phyloP scores from a whole-genome alignment of 2,888 invertebrate genomes.

The Caenorhabditis becei region DNA sequence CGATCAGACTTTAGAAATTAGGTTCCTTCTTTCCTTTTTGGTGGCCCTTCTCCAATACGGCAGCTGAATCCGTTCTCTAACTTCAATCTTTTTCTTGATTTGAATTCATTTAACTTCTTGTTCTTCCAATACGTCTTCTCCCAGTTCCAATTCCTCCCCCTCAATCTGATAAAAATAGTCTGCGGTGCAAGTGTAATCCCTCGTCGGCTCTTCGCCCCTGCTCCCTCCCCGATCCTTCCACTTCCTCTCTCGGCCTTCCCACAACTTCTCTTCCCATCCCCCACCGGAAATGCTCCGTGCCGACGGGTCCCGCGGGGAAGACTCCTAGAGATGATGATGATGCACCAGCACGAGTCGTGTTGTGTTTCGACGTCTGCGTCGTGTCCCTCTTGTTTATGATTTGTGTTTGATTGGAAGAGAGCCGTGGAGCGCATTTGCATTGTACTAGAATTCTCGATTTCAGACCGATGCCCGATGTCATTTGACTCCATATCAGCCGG shows the following conservation, averaged over 20 bases:
- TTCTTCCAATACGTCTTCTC: constrained; percentile 6
- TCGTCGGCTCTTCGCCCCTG: constrained; percentile 6
- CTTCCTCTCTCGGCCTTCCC: constrained; percentile 20
- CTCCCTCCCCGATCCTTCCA: background rate
- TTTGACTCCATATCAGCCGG: constrained; percentile 74
- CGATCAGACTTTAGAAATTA: too few species aligned
- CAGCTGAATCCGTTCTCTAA: too few species aligned
- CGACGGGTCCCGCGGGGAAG: background rate
- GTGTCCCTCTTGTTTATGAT: background rate
- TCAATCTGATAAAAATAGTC: constrained; percentile 54
- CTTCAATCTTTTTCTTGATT: background rate
- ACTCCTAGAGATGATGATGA: background rate
- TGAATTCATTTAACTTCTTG: background rate
- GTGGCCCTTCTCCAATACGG: too few species aligned
- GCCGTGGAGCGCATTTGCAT: background rate
- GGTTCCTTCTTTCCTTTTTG: too few species aligned
- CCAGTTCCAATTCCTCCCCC: constrained; percentile 24
- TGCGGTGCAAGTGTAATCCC: constrained; percentile 46
- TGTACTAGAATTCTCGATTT: too few species aligned
- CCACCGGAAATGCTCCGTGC: constrained; percentile 45
- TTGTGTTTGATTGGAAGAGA: background rate
- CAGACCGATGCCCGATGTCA: constrained; percentile 64
- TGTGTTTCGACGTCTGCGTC: background rate
- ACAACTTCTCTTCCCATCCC: constrained; percentile 31
- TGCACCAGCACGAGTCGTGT: background rate